These are phyloP conservation scores for Gymnopithys bicolor DNA, from an alignment of 2,797 vertebrate genomes.

Conservation along the genomic window DNA sequence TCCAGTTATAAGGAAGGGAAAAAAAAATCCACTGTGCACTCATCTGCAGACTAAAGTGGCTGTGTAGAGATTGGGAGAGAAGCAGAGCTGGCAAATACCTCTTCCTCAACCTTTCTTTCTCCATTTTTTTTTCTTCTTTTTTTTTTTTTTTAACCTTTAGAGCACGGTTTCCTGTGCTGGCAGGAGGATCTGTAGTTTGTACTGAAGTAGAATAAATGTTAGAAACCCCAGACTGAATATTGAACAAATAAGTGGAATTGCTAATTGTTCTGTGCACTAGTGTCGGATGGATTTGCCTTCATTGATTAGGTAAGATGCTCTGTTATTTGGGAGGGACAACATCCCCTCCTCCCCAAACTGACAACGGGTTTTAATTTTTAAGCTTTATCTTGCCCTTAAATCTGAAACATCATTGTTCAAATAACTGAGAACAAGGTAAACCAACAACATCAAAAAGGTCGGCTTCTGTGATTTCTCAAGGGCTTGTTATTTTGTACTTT, in stretches of 20 bases:
- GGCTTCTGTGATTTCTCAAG: constrained; percentile 89
- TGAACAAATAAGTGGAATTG: constrained; percentile 27
- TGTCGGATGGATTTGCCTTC: constrained; percentile 46
- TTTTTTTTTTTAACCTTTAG: constrained; percentile 23
- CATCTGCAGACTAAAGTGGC: constrained; percentile 37
- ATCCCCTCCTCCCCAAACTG: constrained; percentile 55
- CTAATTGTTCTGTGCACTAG: constrained; percentile 40
- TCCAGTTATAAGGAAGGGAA: constrained; percentile 1
- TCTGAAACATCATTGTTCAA: constrained; percentile 86
- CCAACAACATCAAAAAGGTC: constrained; percentile 91
- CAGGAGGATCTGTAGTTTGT: constrained; percentile 29
- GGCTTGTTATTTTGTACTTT: constrained; percentile 92
- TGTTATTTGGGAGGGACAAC: constrained; percentile 44
- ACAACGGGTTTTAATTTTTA: constrained; percentile 81
- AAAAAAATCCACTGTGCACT: background rate
- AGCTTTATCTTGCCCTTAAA: constrained; percentile 82
- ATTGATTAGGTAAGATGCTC: constrained; percentile 68
- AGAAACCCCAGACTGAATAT: constrained; percentile 21
- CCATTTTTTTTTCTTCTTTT: background rate
- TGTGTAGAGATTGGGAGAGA: background rate
- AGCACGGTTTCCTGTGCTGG: background rate
- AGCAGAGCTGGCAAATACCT: constrained; percentile 27
- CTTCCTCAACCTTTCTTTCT: background rate
- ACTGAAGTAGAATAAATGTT: constrained; percentile 46
- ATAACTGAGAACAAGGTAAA: constrained; percentile 89